Percentiles rank a stretch among this genome's conserved stretches.
Evolutionary conservation across 2,113 vertebrate genomes (phyloP).

Genomic region (Piprites chloris): DNA sequence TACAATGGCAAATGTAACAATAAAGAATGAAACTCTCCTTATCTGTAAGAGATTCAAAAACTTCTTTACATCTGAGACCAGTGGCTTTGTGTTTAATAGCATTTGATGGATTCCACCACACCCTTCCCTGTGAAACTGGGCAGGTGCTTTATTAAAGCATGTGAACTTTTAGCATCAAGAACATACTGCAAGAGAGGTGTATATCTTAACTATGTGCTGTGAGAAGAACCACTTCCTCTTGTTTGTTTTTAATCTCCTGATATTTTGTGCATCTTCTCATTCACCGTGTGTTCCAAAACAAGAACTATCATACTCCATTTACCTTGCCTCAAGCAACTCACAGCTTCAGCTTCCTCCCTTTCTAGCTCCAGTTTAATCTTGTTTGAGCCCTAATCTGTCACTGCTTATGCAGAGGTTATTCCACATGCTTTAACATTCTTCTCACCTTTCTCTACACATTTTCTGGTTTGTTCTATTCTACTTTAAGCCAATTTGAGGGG

Average conservation of each 20-base stretch:
- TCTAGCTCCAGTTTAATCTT: not conserved
- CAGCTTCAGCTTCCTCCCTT: not conserved
- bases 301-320: not conserved
- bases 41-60: not conserved
- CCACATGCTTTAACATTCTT: not conserved
- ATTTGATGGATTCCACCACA: not conserved
- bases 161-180: not conserved
- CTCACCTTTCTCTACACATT: not conserved
- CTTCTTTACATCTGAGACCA: not conserved
- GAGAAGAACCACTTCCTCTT: slow-evolving; percentile 16
- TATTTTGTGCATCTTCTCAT: slow-evolving; percentile 3
- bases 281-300: not conserved
- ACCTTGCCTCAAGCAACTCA: slow-evolving; percentile 1
- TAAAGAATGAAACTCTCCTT: not conserved
- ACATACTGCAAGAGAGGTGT: not conserved
- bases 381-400: not conserved
- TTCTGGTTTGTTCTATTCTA: not conserved
- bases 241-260: not conserved
- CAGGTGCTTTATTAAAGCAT: not conserved
- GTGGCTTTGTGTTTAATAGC: not conserved
- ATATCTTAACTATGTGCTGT: not conserved
- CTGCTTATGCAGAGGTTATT: not conserved
- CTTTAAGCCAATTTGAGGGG: not conserved
- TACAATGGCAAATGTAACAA: not conserved
- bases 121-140: not conserved